Evolutionary conservation across 2,797 vertebrate species (phyloP).

Genomic region (Smutsia temminckii): DNA sequence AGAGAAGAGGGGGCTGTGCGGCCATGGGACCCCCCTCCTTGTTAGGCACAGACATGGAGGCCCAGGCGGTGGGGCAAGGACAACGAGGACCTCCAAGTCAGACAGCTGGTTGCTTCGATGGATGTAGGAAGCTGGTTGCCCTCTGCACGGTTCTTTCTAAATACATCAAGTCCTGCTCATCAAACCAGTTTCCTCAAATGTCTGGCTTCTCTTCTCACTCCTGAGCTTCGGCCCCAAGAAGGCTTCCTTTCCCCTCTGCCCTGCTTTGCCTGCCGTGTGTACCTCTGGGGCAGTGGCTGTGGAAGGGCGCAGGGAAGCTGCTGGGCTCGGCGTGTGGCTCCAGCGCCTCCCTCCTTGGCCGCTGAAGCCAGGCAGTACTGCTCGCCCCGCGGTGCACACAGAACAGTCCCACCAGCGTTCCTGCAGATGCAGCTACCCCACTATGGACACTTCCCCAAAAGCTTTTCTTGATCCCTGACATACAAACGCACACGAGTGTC

Average conservation of each 20-base stretch:
- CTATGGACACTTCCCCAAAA: accelerated
- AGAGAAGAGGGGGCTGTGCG: too few relatives aligned
- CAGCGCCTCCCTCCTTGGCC: accelerated
- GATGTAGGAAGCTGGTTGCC: background rate
- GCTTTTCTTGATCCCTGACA: background rate
- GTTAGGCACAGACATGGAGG: accelerated
- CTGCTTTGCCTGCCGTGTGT: accelerated
- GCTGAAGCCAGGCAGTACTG: background rate
- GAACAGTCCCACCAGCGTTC: background rate
- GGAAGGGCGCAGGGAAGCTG: too few relatives aligned
- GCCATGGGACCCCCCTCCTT: too few relatives aligned
- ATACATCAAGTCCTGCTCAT: background rate
- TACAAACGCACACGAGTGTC: too few relatives aligned
- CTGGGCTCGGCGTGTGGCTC: accelerated
- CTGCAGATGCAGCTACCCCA: background rate
- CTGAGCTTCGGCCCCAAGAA: accelerated
- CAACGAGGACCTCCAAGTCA: accelerated
- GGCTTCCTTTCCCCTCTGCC: accelerated
- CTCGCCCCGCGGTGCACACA: background rate
- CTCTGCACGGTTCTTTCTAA: background rate
- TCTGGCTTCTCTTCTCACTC: accelerated
- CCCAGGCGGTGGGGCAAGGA: accelerated
- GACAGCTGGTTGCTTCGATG: too few relatives aligned
- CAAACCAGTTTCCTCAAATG: background rate
- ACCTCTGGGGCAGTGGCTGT: accelerated